Conservation (phyloP, 2,113 vertebrate species). For the Mirounga angustirostris region DNA sequence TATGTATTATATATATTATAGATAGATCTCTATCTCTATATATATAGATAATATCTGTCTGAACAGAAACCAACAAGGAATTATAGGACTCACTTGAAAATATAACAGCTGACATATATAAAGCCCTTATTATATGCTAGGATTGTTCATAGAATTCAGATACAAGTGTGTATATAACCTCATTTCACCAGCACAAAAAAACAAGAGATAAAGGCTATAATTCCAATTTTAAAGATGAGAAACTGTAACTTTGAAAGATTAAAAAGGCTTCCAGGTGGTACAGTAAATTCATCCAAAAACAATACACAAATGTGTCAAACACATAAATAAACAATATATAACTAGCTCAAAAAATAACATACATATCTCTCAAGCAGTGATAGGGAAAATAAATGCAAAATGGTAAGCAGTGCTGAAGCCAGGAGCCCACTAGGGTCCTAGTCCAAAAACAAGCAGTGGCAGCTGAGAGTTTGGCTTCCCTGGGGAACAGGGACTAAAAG, state of each 20-base stretch:
- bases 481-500: slow-evolving; percentile 33
- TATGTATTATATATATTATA: not conserved
- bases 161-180: not conserved
- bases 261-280: not conserved
- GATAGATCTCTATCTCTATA: not conserved
- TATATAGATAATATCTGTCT: not conserved
- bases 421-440: not conserved
- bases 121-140: not conserved
- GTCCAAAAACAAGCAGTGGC: not conserved
- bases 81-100: not conserved
- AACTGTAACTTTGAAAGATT: slow-evolving; percentile 17
- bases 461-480: not conserved
- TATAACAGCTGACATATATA: slow-evolving; percentile 1
- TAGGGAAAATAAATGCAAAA: not conserved
- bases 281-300: slow-evolving; percentile 45
- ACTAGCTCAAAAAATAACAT: slow-evolving; percentile 30
- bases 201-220: not conserved
- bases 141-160: slow-evolving; percentile 8
- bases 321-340: slow-evolving; percentile 35
- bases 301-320: not conserved
- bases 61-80: slow-evolving; percentile 51
- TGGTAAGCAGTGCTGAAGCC: not conserved
- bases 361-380: not conserved
- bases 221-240: slow-evolving; percentile 52
- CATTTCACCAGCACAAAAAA: slow-evolving; percentile 19